Base-by-base conservation (phyloP, 1,140 invertebrate species). In the Procambarus virginalis region DNA sequence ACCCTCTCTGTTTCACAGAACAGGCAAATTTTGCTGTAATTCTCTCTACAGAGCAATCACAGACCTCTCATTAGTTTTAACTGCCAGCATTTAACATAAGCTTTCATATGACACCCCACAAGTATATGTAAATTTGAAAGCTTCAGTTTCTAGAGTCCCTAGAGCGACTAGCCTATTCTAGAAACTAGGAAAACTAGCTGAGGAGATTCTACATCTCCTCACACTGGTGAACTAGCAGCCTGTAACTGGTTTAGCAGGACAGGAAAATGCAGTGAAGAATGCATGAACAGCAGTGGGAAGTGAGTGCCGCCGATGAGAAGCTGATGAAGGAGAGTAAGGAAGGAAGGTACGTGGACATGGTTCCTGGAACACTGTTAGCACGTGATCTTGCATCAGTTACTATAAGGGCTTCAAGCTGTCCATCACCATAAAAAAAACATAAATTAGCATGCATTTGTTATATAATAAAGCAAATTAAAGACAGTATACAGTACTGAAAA, bases 181-280 rank as follows among this genome's bases (percentile, higher is more conserved):
- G n/a, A n/a, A n/a, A n/a, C n/a, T n/a, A n/a, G n/a, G n/a, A n/a
- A n/a, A n/a, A n/a, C n/a, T n/a, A n/a, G n/a, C n/a, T n/a, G n/a
- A n/a, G n/a, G n/a, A n/a, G n/a, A n/a, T n/a, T n/a, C n/a, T n/a
- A n/a, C n/a, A n/a, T n/a, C n/a, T n/a, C n/a, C n/a, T n/a, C n/a
- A n/a, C n/a, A 68, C 3, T 64, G 12, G 17, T 84, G 9, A 49
- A 10, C 22, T 76, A 48, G 2, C 79, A 45, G 73, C 12, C 2
- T 89, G 81, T 5, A 89, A 64, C 60, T 84, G 64, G 3, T 75
- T 84, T 17, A n/a, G 88, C 81, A 14, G 88, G 88, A 68, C 88
- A 89, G n/a, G 88, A 89, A 49, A 89, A 89, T 3, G 88, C 88
- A 9, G 81, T 89, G 34, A 89, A 89, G 58, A 84, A 89, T 34